These are phyloP conservation scores for Proisotoma minuta DNA, from an alignment of 2,888 invertebrate genomes.

Conservation along the genomic window DNA sequence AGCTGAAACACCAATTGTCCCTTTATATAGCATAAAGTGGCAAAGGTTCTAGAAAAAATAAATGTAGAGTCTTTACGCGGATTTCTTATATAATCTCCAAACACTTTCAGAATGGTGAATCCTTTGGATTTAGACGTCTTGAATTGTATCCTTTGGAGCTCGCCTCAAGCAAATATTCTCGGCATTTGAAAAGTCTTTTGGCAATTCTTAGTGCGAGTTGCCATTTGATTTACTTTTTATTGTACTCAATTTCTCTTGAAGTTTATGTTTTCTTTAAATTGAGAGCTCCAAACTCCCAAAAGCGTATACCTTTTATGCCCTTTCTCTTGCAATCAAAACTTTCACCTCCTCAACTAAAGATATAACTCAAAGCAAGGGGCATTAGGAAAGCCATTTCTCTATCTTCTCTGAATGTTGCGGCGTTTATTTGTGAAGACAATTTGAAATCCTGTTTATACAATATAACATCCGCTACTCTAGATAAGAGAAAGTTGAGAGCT, in stretches of 20 bases:
- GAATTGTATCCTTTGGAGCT: too few species aligned
- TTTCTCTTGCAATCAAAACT: not conserved
- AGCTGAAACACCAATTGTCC: too few species aligned
- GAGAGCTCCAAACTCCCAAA: not conserved
- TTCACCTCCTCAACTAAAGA: not conserved
- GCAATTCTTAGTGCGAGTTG: too few species aligned
- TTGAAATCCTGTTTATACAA: not conserved
- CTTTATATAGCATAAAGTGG: too few species aligned
- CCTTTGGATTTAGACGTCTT: too few species aligned
- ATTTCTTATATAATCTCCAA: too few species aligned
- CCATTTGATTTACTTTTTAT: constrained; percentile 6
- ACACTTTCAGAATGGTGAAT: too few species aligned
- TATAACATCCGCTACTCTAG: not conserved
- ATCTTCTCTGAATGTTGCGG: not conserved
- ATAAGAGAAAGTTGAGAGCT: not conserved
- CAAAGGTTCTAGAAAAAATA: too few species aligned
- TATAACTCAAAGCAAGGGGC: not conserved
- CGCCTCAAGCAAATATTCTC: too few species aligned
- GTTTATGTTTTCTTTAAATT: constrained; percentile 4
- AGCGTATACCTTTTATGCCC: not conserved
- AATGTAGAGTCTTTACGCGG: too few species aligned
- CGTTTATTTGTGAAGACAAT: not conserved
- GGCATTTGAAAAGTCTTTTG: too few species aligned
- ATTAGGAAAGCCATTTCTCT: not conserved
- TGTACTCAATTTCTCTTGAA: not conserved